phyloP scores from a whole-genome alignment of 2,797 vertebrate genomes.

The Syndactyla subalaris region DNA sequence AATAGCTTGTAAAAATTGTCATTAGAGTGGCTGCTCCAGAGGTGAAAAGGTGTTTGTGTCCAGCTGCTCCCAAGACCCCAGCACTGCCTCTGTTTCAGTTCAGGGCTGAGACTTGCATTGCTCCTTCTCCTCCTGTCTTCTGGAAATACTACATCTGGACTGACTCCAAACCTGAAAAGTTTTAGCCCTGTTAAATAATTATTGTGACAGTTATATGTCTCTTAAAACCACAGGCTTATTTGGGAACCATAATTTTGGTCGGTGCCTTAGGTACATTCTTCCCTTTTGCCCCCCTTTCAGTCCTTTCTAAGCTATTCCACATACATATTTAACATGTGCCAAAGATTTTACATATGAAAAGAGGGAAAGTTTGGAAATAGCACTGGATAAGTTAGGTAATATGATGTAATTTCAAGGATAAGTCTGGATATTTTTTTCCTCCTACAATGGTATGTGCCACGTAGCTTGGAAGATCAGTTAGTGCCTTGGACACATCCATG shows the following conservation, averaged over 20 bases:
- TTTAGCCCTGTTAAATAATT: conserved; percentile 6
- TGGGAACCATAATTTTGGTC: neutral
- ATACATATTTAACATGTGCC: neutral
- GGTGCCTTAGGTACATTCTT: neutral
- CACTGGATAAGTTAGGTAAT: conserved; percentile 30
- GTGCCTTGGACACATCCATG: neutral
- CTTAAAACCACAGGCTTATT: conserved; percentile 9
- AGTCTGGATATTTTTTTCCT: neutral
- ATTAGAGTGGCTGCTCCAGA: neutral
- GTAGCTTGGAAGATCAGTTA: conserved; percentile 11
- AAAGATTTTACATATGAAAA: neutral
- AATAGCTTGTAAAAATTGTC: neutral
- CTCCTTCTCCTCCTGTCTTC: neutral
- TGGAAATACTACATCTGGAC: neutral
- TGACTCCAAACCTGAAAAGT: neutral
- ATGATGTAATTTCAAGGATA: conserved; percentile 36
- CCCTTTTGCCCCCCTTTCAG: neutral
- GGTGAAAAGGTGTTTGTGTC: neutral
- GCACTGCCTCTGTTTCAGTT: neutral
- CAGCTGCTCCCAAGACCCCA: neutral
- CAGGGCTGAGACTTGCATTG: neutral
- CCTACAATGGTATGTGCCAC: neutral
- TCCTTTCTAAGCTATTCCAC: conserved; percentile 14
- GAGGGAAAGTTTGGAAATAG: conserved; percentile 29
- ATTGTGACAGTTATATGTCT: neutral